phyloP scores from a whole-genome alignment of 2,797 vertebrate genomes.

The Amniataba percoides region DNA sequence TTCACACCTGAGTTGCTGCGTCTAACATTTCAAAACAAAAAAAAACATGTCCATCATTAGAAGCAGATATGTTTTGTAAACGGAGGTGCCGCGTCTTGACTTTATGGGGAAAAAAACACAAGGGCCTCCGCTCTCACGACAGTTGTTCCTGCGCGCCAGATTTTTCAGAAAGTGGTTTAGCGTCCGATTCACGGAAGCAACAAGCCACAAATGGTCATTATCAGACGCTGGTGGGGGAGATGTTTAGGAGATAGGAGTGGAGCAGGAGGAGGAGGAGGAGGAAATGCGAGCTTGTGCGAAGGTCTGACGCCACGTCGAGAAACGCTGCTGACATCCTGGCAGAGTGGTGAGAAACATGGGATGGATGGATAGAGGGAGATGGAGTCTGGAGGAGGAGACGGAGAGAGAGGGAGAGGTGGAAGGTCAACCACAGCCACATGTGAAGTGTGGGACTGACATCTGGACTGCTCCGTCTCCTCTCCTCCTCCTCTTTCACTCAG shows the following conservation, averaged over 20 bases:
- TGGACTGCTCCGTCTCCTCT: conserved; percentile 36
- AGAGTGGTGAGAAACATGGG: conserved; percentile 61
- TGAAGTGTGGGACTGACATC: conserved; percentile 70
- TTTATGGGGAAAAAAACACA: not conserved
- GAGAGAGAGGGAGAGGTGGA: conserved; percentile 56
- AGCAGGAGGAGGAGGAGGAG: not conserved
- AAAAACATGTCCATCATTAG: not conserved
- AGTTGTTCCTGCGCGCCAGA: not conserved
- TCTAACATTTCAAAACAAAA: conserved; percentile 2
- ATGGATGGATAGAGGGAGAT: conserved; percentile 35
- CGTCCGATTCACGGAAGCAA: not conserved
- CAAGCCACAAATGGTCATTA: conserved; percentile 2
- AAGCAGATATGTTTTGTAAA: conserved; percentile 3
- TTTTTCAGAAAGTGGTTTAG: conserved; percentile 11
- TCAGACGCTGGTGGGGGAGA: not conserved
- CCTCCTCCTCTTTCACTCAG: conserved; percentile 30
- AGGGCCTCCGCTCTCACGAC: not conserved
- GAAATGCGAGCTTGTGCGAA: conserved; percentile 29
- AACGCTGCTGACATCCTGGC: conserved; percentile 66
- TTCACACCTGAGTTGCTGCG: conserved; percentile 4
- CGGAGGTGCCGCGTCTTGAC: conserved; percentile 21
- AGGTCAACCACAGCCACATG: conserved; percentile 86
- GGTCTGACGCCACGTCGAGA: conserved; percentile 59
- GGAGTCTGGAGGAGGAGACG: too few relatives aligned
- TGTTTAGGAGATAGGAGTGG: not conserved